Evolutionary conservation across 1,140 invertebrate genomes (phyloP).

Genomic region (Papilio polytes): DNA sequence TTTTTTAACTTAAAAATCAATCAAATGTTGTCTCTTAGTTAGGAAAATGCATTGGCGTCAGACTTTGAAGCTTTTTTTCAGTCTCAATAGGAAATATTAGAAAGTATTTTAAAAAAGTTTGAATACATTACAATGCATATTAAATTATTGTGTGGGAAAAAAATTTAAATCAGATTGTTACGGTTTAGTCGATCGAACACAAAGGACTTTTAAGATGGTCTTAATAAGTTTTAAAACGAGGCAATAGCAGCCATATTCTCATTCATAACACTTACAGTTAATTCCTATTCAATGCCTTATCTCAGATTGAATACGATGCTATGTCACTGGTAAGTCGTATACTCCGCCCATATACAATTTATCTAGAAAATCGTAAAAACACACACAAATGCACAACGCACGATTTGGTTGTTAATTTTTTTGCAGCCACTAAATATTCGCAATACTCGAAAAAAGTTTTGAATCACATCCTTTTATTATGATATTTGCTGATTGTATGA

Average conservation of each 20-base stretch:
- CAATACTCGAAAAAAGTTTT: too few relatives aligned
- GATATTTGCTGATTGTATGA: too few relatives aligned
- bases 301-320: constrained; percentile 63
- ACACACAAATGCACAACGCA: neutral
- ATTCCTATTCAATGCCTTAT: constrained; percentile 75
- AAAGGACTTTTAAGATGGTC: constrained; percentile 34
- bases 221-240: constrained; percentile 34
- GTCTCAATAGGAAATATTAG: neutral
- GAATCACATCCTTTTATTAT: too few relatives aligned
- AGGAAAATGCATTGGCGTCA: too few relatives aligned
- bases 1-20: neutral
- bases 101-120: neutral
- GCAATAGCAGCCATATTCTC: constrained; percentile 46
- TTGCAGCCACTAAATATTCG: too few relatives aligned
- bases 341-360: neutral
- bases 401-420: too few relatives aligned
- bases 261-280: constrained; percentile 61
- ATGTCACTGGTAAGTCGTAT: constrained; percentile 48
- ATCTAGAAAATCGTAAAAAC: neutral
- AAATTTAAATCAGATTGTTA: constrained; percentile 31
- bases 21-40: too few relatives aligned
- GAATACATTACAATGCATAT: constrained; percentile 6
- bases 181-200: constrained; percentile 16
- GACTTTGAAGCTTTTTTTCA: neutral
- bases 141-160: constrained; percentile 4